Conservation (phyloP, 2,797 vertebrate genomes). For the Galaxias olidus region DNA sequence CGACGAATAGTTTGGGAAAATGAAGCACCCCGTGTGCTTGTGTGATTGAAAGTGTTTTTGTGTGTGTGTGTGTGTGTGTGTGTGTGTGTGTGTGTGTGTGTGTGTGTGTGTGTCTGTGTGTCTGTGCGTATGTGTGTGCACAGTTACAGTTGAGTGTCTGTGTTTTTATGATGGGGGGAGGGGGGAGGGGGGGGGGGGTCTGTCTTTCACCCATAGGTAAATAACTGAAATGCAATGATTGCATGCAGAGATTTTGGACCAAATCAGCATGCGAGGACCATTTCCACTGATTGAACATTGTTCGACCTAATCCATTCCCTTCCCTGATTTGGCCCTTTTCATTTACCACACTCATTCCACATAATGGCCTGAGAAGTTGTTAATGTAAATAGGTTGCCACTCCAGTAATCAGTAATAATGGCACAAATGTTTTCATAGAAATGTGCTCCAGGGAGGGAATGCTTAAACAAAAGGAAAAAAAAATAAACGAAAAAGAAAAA, state of each 20-base stretch:
- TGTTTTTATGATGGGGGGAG: slow-evolving; percentile 11
- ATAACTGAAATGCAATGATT: slow-evolving; percentile 28
- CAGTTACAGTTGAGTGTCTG: background rate
- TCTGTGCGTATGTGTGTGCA: slow-evolving; percentile 4
- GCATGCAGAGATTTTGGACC: slow-evolving; percentile 27
- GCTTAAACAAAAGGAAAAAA: slow-evolving; percentile 10
- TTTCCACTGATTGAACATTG: slow-evolving; percentile 60
- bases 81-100: slow-evolving; percentile 11
- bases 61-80: slow-evolving; percentile 2
- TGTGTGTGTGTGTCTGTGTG: slow-evolving; percentile 4
- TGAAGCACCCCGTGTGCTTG: background rate
- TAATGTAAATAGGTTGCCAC: slow-evolving; percentile 42
- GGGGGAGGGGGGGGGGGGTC: background rate
- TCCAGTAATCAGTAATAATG: slow-evolving; percentile 37
- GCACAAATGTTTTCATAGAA: slow-evolving; percentile 32
- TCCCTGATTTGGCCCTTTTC: slow-evolving; percentile 33
- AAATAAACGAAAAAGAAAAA: slow-evolving; percentile 10
- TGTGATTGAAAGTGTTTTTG: background rate
- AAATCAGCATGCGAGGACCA: slow-evolving; percentile 35
- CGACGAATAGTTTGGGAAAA: too few relatives aligned
- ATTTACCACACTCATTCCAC: slow-evolving; percentile 46
- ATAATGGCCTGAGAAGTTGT: slow-evolving; percentile 44
- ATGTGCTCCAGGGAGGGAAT: slow-evolving; percentile 5
- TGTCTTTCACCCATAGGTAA: slow-evolving; percentile 5
- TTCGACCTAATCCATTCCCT: slow-evolving; percentile 45